Evolutionary conservation across 2,888 invertebrate genomes (phyloP).

Genomic region (Mesochorus sp.): DNA sequence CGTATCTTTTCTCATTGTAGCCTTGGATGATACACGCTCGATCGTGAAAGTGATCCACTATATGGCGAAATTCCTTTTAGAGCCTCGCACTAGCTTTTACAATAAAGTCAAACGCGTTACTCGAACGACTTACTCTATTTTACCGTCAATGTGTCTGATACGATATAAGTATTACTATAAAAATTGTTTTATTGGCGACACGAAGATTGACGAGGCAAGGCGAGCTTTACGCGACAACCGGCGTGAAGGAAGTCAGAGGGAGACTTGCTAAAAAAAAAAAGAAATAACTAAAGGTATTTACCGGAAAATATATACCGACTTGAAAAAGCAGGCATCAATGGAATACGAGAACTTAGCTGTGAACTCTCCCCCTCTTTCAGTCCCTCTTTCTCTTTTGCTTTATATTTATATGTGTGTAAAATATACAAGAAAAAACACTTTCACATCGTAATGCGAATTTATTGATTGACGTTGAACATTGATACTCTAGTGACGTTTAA

Average conservation of each 20-base stretch:
- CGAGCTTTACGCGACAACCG: not conserved
- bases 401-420: not conserved
- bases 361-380: not conserved
- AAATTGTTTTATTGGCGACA: constrained; percentile 70
- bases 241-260: constrained; percentile 6
- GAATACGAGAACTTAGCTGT: constrained; percentile 62
- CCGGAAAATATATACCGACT: constrained; percentile 52
- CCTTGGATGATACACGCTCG: not conserved
- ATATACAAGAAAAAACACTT: no score
- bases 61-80: not conserved
- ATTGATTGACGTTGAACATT: constrained; percentile 59
- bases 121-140: constrained; percentile 61
- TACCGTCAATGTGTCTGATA: constrained; percentile 66
- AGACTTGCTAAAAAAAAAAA: not conserved
- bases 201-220: constrained; percentile 41
- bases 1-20: not conserved
- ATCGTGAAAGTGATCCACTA: constrained; percentile 3
- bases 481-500: constrained; percentile 61
- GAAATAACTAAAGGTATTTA: constrained; percentile 66
- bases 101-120: constrained; percentile 65
- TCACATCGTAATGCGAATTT: constrained; percentile 66
- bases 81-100: constrained; percentile 31
- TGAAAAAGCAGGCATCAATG: constrained; percentile 59
- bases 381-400: not conserved
- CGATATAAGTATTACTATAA: constrained; percentile 74